phyloP scores from a whole-genome alignment of 2,888 invertebrate species.

The Lycophotia porphyrea region DNA sequence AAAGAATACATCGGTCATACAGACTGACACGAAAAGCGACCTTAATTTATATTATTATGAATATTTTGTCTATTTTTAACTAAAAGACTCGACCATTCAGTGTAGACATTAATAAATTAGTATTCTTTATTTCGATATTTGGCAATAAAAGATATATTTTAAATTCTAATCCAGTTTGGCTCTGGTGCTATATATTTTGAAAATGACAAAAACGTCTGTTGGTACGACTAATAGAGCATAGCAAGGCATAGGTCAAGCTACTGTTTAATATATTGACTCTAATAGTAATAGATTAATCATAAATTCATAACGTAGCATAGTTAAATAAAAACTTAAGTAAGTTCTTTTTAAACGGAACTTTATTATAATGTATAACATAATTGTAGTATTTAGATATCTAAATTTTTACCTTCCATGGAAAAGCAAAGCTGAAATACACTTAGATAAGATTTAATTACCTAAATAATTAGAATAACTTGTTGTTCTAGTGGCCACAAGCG shows the following conservation, averaged over 20 bases:
- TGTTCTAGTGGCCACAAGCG: no score
- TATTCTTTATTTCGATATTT: conserved; percentile 20
- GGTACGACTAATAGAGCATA: background rate
- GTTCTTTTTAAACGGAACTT: background rate
- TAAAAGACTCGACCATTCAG: background rate
- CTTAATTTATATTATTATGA: background rate
- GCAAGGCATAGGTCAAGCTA: conserved; percentile 22
- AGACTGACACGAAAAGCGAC: background rate
- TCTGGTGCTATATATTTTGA: conserved; percentile 22
- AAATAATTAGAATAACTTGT: background rate
- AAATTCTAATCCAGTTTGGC: conserved; percentile 41
- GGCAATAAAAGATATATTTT: conserved; percentile 24
- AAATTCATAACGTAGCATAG: background rate
- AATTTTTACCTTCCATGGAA: no score
- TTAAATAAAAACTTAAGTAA: background rate
- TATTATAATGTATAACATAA: background rate
- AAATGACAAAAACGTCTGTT: conserved; percentile 15
- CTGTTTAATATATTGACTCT: conserved; percentile 3
- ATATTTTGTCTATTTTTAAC: conserved; percentile 25
- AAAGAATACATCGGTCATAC: background rate
- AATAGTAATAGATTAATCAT: background rate
- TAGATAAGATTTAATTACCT: background rate
- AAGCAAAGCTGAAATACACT: no score
- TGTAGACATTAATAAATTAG: conserved; percentile 48
- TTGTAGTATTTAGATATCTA: background rate